phyloP scores from a whole-genome alignment of 2,113 vertebrate species.

The Daboia siamensis region DNA sequence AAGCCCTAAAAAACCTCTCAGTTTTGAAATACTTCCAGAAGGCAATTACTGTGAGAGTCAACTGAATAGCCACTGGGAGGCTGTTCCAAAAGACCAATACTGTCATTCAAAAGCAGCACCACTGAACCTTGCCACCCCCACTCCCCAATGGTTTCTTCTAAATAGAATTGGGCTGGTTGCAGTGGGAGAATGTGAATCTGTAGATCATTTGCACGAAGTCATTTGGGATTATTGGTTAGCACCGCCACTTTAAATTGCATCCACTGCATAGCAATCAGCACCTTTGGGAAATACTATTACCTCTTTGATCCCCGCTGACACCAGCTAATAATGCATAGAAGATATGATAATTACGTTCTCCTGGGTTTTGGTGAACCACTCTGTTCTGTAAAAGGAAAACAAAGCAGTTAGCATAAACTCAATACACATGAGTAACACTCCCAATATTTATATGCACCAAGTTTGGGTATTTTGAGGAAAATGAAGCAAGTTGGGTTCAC shows the following conservation, averaged over 20 bases:
- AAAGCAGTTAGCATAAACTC: constrained; percentile 1
- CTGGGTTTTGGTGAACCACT: constrained; percentile 85
- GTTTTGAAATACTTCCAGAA: neutral
- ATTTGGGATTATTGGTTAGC: neutral
- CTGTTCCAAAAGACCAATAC: neutral
- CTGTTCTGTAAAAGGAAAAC: constrained; percentile 78
- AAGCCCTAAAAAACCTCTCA: neutral
- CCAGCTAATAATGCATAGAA: constrained; percentile 87
- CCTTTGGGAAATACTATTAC: constrained; percentile 61
- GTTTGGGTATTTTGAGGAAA: neutral
- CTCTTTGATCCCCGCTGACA: constrained; percentile 76
- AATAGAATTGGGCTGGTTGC: neutral
- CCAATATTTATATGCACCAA: neutral
- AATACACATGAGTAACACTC: neutral
- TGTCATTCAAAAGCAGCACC: neutral
- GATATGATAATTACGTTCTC: constrained; percentile 90
- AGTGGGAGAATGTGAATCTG: neutral
- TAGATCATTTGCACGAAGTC: neutral
- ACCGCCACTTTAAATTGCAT: neutral
- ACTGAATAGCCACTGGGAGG: neutral
- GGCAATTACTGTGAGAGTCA: neutral
- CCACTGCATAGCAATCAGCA: neutral
- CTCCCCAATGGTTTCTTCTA: neutral
- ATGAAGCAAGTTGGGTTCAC: too few relatives aligned
- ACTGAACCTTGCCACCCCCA: neutral